Evolutionary conservation across 1,140 invertebrate species (phyloP), one percentile per base, ranked within the genome.

Genomic region (Papilio aristodemus): DNA sequence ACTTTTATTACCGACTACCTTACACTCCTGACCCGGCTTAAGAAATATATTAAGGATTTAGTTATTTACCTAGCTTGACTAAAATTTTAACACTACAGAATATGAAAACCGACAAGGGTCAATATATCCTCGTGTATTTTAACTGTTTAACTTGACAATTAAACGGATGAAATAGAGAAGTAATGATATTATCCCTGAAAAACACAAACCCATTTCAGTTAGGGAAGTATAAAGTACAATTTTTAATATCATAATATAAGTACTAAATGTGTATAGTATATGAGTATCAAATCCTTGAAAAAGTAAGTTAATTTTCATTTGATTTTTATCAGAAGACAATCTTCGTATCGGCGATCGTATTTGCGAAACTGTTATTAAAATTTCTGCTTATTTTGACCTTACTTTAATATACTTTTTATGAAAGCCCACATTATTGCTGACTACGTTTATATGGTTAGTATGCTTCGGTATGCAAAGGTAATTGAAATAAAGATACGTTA

Each of bases 351-450:
- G 8, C 19, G 17, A 50, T 50, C 19, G 2, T 50, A 50, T 54
- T 54, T 54, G 46, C 46, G 46, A 54, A 54, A 54, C 46, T 19
- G 17, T 54, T 54, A 54, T 54, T 54, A 54, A 54, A 46, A 54
- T 54, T 54, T 54, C 19, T 54, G 46, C 46, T 50, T 54, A 54
- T 22, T 17, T 19, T 54, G 46, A 54, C 46, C 19, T 54, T 54
- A 25, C 46, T 54, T 54, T 54, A 54, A 54, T 54, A 54, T 54
- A n/a, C n/a, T 32, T 22, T 5, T 54, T 54, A 50, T 54, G 22
- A 13, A 54, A 13, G 46, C 46, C 22, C 19, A 32, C 27, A 32
- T 54, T 54, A 54, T 54, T 54, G 9, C 22, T 25, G 4, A 9
- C 17, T 22, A 54, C 19, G 19, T 22, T 25, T 22, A 50, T 22